Evolutionary conservation across 2,888 invertebrate genomes (phyloP), one percentile per base, ranked within the genome.

Genomic region (Campoletis raptor): DNA sequence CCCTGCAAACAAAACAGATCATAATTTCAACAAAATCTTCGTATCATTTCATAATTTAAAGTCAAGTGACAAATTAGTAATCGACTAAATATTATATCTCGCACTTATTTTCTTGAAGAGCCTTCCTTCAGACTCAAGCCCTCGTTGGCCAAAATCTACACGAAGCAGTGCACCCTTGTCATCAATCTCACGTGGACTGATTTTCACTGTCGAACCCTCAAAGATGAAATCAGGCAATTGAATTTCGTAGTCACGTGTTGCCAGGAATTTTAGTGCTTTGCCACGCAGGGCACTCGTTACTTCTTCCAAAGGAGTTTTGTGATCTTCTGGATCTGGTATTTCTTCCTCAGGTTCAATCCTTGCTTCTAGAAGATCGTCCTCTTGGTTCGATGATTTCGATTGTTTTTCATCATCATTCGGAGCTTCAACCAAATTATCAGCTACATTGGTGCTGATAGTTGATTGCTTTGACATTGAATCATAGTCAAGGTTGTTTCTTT

Each of bases 171-270:
- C 97, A 0, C 97, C 98, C 85, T 96, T 96, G 78, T 96, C 96
- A 79, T 97, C 97, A 67, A 97, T 94, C 0, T 96, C 96, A 30
- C 96, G 95, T 0, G 98, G 98, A 12, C 97, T 97, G 69, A 98
- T 95, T 90, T 96, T 97, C 88, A 98, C 94, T 12, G 96, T 96
- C 0, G 97, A 96, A 9, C 97, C 97, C 66, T 97, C 96, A 92
- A 97, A 97, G 91, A 97, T 95, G 80, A 96, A 95, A 85, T 97
- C 96, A 0, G 98, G 98, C 72, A 98, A 92, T 66, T 96, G 95
- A 57, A 98, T 89, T 90, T 97, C 96, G 92, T 98, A 95, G 91
- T 98, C 97, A 89, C 98, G 97, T 0, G 97, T 97, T 94, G 97
- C 96, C 37, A 98, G 94, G 91, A 98, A 98, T 90, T 96, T 96